Base-by-base conservation (phyloP, 2,888 invertebrate species). In the Platypus cylindrus region DNA sequence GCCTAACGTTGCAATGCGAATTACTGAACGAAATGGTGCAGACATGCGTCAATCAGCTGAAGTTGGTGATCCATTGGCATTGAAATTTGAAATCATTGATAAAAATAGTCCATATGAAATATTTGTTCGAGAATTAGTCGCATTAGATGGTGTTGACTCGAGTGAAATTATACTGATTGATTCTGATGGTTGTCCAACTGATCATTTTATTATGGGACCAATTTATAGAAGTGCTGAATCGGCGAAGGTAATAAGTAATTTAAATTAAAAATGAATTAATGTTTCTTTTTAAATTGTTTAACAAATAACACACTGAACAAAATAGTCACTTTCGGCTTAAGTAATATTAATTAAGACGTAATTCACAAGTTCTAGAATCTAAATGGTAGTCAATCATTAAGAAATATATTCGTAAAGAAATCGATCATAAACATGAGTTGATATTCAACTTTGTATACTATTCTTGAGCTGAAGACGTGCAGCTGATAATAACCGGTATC, bases 51-150 rank as follows among this genome's bases (percentile, higher is more conserved):
- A 79, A 18, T 78, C 86, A 1, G 89, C 89, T 43, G 85, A 89
- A 68, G 90, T 91, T 42, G 91, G 91, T 49, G 91, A 91, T 67
- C 86, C 90, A 16, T 65, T 91, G 64, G 84, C 87, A 20, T 72
- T 91, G 36, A 78, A 83, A 57, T 91, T 91, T 67, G 89, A 90
- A 65, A 90, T 91, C 53, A 71, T 89, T 61, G 90, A 91, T 60
- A 81, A 78, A 54, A 83, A 87, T 66, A 89, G 87, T 53, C 91
- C 91, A 17, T 93, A 87, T 66, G 91, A 93, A 66, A 91, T 93
- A 55, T 91, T 93, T 59, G 90, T 93, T 18, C 76, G 90, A 43
- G 90, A 93, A 64, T 69, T 93, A 54, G 87, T 91, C 37, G 91
- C 91, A 34, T 81, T 91, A 84, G 91, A 93, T 58, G 91, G 90